Conservation (phyloP, 37 sponge, comb jelly and placozoan genomes). For the Ephydatia muelleri region DNA sequence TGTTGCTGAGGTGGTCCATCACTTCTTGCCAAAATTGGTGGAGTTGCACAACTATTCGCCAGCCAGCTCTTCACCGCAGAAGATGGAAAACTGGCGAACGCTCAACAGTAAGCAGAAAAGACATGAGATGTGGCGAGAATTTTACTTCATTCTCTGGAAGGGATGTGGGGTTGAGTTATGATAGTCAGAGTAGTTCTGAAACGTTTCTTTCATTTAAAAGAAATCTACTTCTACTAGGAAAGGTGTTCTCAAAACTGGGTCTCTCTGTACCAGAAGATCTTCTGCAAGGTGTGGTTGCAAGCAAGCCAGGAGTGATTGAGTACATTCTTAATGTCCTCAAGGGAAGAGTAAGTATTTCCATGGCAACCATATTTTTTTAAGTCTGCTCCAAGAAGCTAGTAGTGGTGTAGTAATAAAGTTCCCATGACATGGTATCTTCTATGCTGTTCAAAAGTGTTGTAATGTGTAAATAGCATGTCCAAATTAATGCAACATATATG, state of each 20-base stretch:
- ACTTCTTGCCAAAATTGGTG: conserved; percentile 87
- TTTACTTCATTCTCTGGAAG: not conserved
- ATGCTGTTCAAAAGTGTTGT: not conserved
- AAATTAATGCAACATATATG: no score
- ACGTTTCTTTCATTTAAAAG: not conserved
- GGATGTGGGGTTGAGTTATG: not conserved
- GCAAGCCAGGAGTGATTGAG: conserved; percentile 88
- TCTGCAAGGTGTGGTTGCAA: conserved; percentile 63
- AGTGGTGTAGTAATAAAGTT: not conserved
- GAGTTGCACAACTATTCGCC: conserved; percentile 97
- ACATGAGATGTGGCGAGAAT: not conserved
- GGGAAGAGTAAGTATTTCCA: conserved; percentile 22
- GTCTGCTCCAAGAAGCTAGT: not conserved
- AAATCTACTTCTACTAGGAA: conserved; percentile 57
- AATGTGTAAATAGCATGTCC: not conserved
- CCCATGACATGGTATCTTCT: not conserved
- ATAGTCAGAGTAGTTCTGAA: not conserved
- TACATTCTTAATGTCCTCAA: conserved; percentile 80
- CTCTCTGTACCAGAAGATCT: conserved; percentile 80
- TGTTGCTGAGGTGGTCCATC: conserved; percentile 89
- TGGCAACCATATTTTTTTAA: not conserved
- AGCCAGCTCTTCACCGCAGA: conserved; percentile 84
- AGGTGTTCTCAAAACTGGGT: conserved; percentile 80
- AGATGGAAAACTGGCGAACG: conserved; percentile 91
- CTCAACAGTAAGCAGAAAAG: conserved; percentile 81